Evolutionary conservation across 1,140 invertebrate species (phyloP), one percentile per base, ranked within the genome.

Genomic region (Stratiolaelaps scimitus): DNA sequence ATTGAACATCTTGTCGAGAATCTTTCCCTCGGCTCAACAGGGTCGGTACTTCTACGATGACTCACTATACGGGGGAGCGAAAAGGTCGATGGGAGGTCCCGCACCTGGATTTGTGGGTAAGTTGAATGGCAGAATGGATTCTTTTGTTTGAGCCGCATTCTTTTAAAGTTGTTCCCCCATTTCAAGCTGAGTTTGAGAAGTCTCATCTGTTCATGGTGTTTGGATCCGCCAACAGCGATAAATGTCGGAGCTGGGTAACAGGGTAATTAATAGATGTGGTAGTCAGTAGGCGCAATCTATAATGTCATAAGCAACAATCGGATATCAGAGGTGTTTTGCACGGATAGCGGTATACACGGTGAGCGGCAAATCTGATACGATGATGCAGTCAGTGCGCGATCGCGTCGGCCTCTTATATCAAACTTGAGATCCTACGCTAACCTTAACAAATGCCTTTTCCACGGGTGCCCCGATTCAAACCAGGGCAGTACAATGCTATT

Each of bases 1-100:
- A 29, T 26, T 60, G 26, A 60, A 60, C 53, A 60, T 60, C 53
- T 34, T 60, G 26, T 29, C 53, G 53, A 60, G 53, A 26, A 60
- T 60, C 15, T 34, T 60, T 40, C 34, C 34, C 10, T 26, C 26
- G 23, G 15, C 26, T 34, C 53, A 60, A 60, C 53, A 60, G 20
- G 53, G 15, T 34, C 53, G 53, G 17, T 60, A 60, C 34, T 23
- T 60, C 10, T 60, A 60, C 23, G n/a, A 60, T 26, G 53, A 60
- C 23, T 34, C 23, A 17, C 53, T 60, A 15, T 60, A 60, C 23
- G 53, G 17, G 10, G 53, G 53, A 2, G 53, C 26, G 15, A 60
- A 60, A 26, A 26, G 53, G 15, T 60, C 53, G 10, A 40, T 40
- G 5, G 53, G 53, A 2, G 53, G 53, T 26, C 53, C 34, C 2